These are phyloP conservation scores for Progne subis DNA, from an alignment of 2,113 vertebrate genomes.

Conservation along the genomic window DNA sequence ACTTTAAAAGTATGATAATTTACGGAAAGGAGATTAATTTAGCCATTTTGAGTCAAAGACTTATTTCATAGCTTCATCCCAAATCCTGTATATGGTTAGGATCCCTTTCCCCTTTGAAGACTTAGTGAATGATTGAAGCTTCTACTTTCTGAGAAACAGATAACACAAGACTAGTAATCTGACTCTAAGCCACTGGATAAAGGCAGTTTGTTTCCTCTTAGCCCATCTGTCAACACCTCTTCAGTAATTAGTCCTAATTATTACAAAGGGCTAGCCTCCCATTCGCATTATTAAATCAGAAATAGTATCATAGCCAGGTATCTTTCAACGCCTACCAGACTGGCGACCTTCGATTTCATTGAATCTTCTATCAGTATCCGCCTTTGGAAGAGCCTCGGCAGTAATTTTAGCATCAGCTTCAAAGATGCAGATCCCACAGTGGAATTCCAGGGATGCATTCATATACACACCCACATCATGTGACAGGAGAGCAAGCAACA, in stretches of 20 bases:
- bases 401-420: constrained; percentile 87
- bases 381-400: constrained; percentile 71
- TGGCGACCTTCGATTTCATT: constrained; percentile 99
- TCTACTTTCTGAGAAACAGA: constrained; percentile 92
- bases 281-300: constrained; percentile 99
- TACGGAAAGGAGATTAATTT: constrained; percentile 80
- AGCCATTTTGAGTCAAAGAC: constrained; percentile 78
- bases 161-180: constrained; percentile 97
- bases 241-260: constrained; percentile 99
- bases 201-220: constrained; percentile 99
- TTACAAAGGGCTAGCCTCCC: constrained; percentile 98
- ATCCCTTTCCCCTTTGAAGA: constrained; percentile 85
- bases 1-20: constrained; percentile 77
- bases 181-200: constrained; percentile 99
- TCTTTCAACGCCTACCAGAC: constrained; percentile 92
- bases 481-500: constrained; percentile 63
- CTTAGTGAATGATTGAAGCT: constrained; percentile 85
- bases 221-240: constrained; percentile 98
- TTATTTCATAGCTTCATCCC: constrained; percentile 78
- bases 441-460: constrained; percentile 84
- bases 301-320: constrained; percentile 89
- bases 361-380: constrained; percentile 90
- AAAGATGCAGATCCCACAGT: constrained; percentile 83
- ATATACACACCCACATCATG: constrained; percentile 59
- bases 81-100: constrained; percentile 78